Evolutionary conservation across 1,140 invertebrate genomes (phyloP), one percentile per base, ranked within the genome.

Genomic region (Drosophila mayri): DNA sequence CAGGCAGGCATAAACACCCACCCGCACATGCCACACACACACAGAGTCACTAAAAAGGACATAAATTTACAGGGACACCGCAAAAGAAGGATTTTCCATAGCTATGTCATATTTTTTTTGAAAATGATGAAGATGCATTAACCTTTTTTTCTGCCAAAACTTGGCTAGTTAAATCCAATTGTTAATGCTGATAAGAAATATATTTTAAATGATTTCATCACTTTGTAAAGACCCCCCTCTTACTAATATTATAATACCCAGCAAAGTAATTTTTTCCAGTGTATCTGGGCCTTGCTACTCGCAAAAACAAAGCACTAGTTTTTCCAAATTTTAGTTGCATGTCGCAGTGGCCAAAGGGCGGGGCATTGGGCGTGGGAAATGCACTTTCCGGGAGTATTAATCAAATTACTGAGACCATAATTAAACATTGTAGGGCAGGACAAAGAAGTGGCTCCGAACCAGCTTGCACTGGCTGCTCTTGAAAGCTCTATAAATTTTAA

Each of bases 361-460:
- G 16, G 28, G 16, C 16, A 0, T 18, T 57, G 49, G 49, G 35
- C 14, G 65, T 11, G 28, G 1, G 0, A 71, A 72, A 66, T 70
- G 68, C 68, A 72, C 68, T 71, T 72, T 50, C 68, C 68, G 65
- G 68, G 66, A 41, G 54, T 70, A 58, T 72, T 72, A 59, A 72
- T 72, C 43, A 72, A 71, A 72, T 72, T 72, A 72, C 67, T 71
- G 40, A 71, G 68, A 16, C 68, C 41, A 38, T 59, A 71, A 59
- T 72, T 71, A 71, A 71, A 71, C 52, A 71, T 72, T 72, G 57
- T 72, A 35, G 65, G 65, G 52, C 28, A 71, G 52, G 35, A 35
- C 50, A 47, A 54, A 66, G 32, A 35, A 14, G 40, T 47, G 28
- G 63, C 11, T 20, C 22, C 20, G 20, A 43, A 68, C 16, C 41